Conservation (phyloP, 1,140 invertebrate genomes). For the Uloborus diversus region DNA sequence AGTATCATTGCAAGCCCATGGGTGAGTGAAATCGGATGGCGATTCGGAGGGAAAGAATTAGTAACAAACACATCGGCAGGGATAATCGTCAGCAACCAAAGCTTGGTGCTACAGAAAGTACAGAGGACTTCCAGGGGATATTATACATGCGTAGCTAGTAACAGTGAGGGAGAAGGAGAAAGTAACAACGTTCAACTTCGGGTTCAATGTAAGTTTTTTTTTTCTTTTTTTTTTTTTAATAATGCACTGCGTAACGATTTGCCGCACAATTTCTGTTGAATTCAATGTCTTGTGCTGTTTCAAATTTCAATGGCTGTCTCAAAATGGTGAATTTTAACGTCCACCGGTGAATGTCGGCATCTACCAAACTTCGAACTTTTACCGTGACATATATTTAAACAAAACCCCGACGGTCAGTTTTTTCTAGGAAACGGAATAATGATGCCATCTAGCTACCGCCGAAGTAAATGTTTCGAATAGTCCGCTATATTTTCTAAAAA, state of each 20-base stretch:
- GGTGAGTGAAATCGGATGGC: constrained; percentile 82
- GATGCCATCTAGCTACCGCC: too few relatives aligned
- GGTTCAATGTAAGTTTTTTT: constrained; percentile 76
- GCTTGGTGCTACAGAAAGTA: constrained; percentile 65
- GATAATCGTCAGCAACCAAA: constrained; percentile 86
- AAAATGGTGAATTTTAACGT: too few relatives aligned
- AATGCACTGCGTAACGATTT: background rate
- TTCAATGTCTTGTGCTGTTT: too few relatives aligned
- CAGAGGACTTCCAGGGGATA: constrained; percentile 60
- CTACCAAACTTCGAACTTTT: too few relatives aligned
- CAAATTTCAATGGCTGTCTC: too few relatives aligned
- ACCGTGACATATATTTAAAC: too few relatives aligned
- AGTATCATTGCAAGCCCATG: constrained; percentile 87
- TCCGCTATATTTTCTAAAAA: too few relatives aligned
- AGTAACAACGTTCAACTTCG: constrained; percentile 84
- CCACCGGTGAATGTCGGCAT: too few relatives aligned
- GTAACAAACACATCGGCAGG: constrained; percentile 79
- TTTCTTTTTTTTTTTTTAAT: background rate
- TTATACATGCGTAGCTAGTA: constrained; percentile 89
- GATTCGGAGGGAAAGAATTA: constrained; percentile 77
- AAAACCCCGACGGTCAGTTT: too few relatives aligned
- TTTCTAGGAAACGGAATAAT: too few relatives aligned
- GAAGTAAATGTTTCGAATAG: too few relatives aligned
- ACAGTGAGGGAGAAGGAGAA: constrained; percentile 87
- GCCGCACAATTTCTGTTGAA: too few relatives aligned